These are phyloP conservation scores for Trachurus trachurus DNA, from an alignment of 2,797 vertebrate genomes.

Conservation along the genomic window DNA sequence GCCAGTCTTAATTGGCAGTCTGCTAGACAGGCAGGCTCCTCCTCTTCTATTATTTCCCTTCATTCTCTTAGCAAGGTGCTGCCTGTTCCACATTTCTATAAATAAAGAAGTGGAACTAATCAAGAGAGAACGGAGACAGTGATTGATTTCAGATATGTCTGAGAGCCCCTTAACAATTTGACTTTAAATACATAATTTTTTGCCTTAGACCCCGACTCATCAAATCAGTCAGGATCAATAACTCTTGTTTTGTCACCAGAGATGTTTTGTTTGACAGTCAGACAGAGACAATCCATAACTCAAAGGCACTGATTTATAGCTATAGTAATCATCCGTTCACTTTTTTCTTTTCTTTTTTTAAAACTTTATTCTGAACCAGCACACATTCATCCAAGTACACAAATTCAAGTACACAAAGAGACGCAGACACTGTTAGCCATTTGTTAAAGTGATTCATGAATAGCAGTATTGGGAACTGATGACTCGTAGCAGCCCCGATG, in stretches of 20 bases:
- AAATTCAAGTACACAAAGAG: background rate
- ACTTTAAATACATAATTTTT: slow-evolving; percentile 4
- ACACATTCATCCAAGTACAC: slow-evolving; percentile 7
- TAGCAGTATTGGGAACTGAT: slow-evolving; percentile 56
- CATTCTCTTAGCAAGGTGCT: slow-evolving; percentile 17
- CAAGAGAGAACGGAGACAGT: slow-evolving; percentile 9
- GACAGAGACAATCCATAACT: slow-evolving; percentile 25
- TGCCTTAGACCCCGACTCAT: no score
- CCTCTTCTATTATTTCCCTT: slow-evolving; percentile 18
- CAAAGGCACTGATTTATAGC: background rate
- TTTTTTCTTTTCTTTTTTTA: slow-evolving; percentile 16
- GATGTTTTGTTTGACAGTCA: slow-evolving; percentile 11
- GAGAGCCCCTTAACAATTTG: background rate
- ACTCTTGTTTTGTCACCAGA: background rate
- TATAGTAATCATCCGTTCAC: slow-evolving; percentile 21
- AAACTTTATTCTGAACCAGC: slow-evolving; percentile 8
- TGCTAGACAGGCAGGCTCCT: slow-evolving; percentile 31
- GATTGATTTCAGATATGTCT: background rate
- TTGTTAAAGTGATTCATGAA: slow-evolving; percentile 73
- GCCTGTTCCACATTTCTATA: background rate
- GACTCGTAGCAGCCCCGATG: slow-evolving; percentile 62
- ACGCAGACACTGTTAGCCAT: slow-evolving; percentile 33
- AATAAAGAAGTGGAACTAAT: slow-evolving; percentile 24
- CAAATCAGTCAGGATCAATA: background rate
- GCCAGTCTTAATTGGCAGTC: slow-evolving; percentile 59